Evolutionary conservation across 2,797 vertebrate species (phyloP), one percentile per base, ranked within the genome.

Genomic region (Ctenopoma kingsleyae): DNA sequence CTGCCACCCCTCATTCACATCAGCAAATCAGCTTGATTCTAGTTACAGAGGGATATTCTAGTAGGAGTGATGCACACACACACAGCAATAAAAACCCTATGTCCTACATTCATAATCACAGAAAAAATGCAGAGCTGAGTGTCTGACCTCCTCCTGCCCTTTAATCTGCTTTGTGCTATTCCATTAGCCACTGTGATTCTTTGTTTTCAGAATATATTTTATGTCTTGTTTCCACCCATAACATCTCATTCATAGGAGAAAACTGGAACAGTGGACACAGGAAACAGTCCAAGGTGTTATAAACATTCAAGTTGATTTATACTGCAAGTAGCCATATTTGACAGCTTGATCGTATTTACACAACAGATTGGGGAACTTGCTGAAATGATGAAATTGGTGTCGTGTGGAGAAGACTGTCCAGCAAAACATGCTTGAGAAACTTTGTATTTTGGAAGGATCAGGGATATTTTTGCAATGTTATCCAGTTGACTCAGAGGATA

Each of bases 41-140:
- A 60, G 64, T 74, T 74, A 62, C 47, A 74, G 32, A 58, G 46
- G 10, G 56, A 79, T 50, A 63, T 63, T 67, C 43, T 69, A 65
- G 57, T 23, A 12, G 40, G 30, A 69, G 62, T 15, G 19, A 70
- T 68, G 38, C 30, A 8, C 48, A 19, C 22, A 44, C 57, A 13
- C 1, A 5, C 23, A 43, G 64, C 60, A 40, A 53, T 82, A 68
- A 87, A 83, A 62, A 60, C 80, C 71, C 67, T 12, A 49, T 46
- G 55, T 78, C 74, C 81, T 74, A 87, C 74, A 83, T 88, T 81
- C 52, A 81, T 84, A 83, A 88, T 80, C 68, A 76, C 71, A 67
- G 61, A 36, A 60, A 87, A 32, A 84, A 78, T 32, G 56, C 32
- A 76, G 57, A 54, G 81, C 54, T 3, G 51, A 70, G 48, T 12